Conservation (phyloP, 1,140 invertebrate genomes). For the Drosophila ficusphila region DNA sequence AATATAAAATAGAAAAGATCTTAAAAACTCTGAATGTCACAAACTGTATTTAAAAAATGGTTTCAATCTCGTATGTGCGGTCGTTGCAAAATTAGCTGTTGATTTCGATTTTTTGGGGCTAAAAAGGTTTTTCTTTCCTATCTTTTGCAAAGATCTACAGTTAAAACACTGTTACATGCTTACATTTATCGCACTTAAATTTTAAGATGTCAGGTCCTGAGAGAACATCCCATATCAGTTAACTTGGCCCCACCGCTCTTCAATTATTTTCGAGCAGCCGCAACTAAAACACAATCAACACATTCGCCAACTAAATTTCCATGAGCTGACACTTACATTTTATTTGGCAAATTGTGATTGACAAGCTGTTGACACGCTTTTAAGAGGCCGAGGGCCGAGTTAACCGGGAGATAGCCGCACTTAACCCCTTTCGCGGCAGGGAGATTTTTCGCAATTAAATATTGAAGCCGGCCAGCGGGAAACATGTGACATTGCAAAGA, state of each 20-base stretch:
- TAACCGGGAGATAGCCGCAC: neutral
- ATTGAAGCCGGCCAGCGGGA: conserved; percentile 38
- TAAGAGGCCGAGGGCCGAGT: conserved; percentile 20
- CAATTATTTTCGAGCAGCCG: conserved; percentile 30
- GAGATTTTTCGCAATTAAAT: conserved; percentile 68
- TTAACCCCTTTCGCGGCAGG: conserved; percentile 27
- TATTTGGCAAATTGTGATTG: conserved; percentile 80
- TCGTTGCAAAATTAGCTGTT: no score
- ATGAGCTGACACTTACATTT: conserved; percentile 73
- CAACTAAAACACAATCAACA: conserved; percentile 57
- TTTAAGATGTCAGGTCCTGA: neutral
- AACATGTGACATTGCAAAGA: conserved; percentile 47
- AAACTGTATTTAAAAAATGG: no score
- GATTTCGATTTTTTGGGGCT: no score
- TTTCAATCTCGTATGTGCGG: no score
- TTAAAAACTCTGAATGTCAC: no score
- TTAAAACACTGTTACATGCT: neutral
- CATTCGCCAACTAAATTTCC: conserved; percentile 54
- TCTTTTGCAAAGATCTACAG: neutral
- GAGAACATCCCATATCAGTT: conserved; percentile 16
- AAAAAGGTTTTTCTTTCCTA: neutral
- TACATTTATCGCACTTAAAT: neutral
- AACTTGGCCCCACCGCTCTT: conserved; percentile 2
- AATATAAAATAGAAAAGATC: no score
- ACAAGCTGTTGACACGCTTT: conserved; percentile 77